Base-by-base conservation (phyloP, 1,140 invertebrate species). In the Atopsyche davidsoni region DNA sequence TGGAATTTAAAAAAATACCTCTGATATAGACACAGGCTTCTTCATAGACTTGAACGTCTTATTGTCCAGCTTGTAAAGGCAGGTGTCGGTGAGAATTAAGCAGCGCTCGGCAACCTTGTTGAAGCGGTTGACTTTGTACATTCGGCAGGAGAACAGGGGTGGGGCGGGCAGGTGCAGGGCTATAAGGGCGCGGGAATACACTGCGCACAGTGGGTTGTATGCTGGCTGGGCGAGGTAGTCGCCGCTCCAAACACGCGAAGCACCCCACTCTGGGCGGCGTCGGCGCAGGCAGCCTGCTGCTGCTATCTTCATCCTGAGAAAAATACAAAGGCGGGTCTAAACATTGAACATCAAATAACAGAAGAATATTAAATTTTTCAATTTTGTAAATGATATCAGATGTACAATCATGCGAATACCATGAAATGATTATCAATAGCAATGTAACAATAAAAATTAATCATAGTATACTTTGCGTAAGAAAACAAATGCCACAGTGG, bases 51-150 rank as follows among this genome's bases (percentile, higher is more conserved):
- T 92, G 66, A 96, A 97, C 53, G 86, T 91, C 59, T 80, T 80
- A n/a, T 74, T 69, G 31, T 98, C 92, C 54, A 98, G 72, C 68
- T 98, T 98, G 66, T 89, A 95, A 53, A 98, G 82, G 18, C 77
- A 79, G 4, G 80, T 77, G 58, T 96, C 92, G 0, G 95, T 97
- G 32, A 98, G 73, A 7, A 96, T 75, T 38, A 98, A 66, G 3
- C 88, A 89, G 38, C 95, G 76, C 61, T 96, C 89, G 0, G 91
- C 85, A 66, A 83, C 79, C 72, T 97, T 96, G 68, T 92, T 92
- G 68, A 85, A 85, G 38, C 75, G 72, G 63, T 83, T 83, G 64
- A 82, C 80, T 62, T 83, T 83, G 60, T 77, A 77, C 1, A 77
- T 68, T 44, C 75, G 76, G 41, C 78, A 76, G 18, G 80, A 81